Conservation (phyloP, 2,888 invertebrate species). For the Philereme vetulata region DNA sequence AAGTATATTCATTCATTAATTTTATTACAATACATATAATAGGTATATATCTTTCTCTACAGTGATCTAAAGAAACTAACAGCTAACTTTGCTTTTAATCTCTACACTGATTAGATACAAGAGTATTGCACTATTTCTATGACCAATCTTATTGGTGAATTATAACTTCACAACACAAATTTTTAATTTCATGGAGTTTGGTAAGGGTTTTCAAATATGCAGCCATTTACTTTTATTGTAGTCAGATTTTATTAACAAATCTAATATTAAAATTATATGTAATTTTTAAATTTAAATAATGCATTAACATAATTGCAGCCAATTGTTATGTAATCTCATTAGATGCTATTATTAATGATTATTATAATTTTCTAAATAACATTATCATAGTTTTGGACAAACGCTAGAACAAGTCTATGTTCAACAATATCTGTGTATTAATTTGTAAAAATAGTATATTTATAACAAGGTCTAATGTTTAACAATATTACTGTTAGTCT, state of each 20-base stretch:
- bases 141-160: constrained; percentile 27
- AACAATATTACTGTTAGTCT: constrained; percentile 40
- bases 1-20: constrained; percentile 65
- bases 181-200: constrained; percentile 7
- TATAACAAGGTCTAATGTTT: constrained; percentile 49
- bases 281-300: constrained; percentile 18
- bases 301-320: constrained; percentile 28
- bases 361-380: constrained; percentile 39
- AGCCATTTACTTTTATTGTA: constrained; percentile 15
- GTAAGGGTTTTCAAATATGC: constrained; percentile 16
- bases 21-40: constrained; percentile 62
- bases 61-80: constrained; percentile 65
- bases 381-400: constrained; percentile 45
- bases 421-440: constrained; percentile 49
- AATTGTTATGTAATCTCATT: constrained; percentile 35
- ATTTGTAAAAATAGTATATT: constrained; percentile 52
- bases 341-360: constrained; percentile 32
- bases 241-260: constrained; percentile 28
- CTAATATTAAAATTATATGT: constrained; percentile 21
- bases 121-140: constrained; percentile 37
- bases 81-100: constrained; percentile 55
- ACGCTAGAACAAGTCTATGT: constrained; percentile 45
- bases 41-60: constrained; percentile 74
- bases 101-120: constrained; percentile 19
- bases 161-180: constrained; percentile 18